Evolutionary conservation across 2,113 vertebrate genomes (phyloP).

Genomic region (Alaudala cheleensis): DNA sequence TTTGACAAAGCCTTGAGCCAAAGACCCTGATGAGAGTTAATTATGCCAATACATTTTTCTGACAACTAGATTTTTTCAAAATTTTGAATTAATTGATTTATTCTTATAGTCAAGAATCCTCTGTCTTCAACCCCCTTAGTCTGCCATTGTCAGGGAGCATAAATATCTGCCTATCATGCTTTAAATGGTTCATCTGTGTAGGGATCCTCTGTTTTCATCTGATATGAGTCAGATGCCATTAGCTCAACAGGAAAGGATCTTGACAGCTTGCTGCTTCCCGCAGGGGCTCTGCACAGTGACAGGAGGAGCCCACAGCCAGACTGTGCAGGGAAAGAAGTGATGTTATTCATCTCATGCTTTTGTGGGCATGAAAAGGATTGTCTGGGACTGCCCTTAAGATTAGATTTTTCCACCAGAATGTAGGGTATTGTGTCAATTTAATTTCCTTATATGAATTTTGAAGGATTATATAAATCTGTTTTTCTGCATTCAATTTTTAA

Average conservation of each 20-base stretch:
- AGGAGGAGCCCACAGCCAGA: not conserved
- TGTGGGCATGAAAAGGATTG: not conserved
- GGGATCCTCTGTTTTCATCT: not conserved
- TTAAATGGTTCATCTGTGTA: not conserved
- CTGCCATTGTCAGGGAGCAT: not conserved
- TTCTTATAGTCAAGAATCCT: not conserved
- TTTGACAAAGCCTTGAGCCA: not conserved
- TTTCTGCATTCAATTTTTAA: not conserved
- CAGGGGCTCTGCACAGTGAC: not conserved
- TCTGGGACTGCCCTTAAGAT: not conserved
- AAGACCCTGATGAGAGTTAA: not conserved
- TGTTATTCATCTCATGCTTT: not conserved
- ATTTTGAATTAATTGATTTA: not conserved
- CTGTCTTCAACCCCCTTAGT: not conserved
- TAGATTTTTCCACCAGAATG: not conserved
- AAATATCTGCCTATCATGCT: not conserved
- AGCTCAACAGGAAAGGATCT: not conserved
- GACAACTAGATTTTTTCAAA: not conserved
- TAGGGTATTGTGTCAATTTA: not conserved
- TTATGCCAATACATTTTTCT: not conserved
- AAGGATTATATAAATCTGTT: not conserved
- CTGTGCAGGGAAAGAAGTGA: not conserved
- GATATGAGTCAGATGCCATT: not conserved
- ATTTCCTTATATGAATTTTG: not conserved
- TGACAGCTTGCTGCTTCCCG: not conserved